phyloP scores from a whole-genome alignment of 2,888 invertebrate genomes.

The Drosophila prostipennis region DNA sequence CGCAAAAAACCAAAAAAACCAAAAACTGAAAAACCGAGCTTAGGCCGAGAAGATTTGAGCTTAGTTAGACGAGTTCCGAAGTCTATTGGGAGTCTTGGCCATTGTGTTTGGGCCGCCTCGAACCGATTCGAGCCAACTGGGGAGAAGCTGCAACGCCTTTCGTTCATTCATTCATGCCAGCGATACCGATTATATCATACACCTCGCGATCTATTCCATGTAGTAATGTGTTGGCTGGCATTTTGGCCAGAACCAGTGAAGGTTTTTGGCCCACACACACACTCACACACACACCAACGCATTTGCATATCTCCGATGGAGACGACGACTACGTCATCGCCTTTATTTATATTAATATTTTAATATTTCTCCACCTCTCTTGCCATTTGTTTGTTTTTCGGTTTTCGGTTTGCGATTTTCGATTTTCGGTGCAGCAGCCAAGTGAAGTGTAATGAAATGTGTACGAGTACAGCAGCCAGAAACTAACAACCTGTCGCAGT shows the following conservation, averaged over 20 bases:
- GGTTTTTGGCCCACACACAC: constrained; percentile 50
- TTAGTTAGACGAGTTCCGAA: constrained; percentile 40
- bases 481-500: constrained; percentile 77
- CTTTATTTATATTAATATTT: constrained; percentile 34
- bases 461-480: constrained; percentile 58
- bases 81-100: constrained; percentile 22
- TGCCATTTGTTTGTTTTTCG: constrained; percentile 26
- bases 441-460: constrained; percentile 73
- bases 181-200: constrained; percentile 73
- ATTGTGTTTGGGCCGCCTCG: constrained; percentile 31
- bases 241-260: constrained; percentile 69
- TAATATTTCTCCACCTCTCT: constrained; percentile 20
- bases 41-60: constrained; percentile 38
- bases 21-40: constrained; percentile 4
- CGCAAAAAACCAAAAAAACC: constrained; percentile 8
- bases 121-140: constrained; percentile 38
- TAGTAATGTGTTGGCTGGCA: constrained; percentile 64
- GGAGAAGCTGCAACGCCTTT: constrained; percentile 76
- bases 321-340: constrained; percentile 56
- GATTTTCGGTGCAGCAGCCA: constrained; percentile 43
- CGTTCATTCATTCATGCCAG: constrained; percentile 63
- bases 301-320: constrained; percentile 37
- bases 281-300: constrained; percentile 42
- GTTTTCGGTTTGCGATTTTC: constrained; percentile 14
- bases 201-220: constrained; percentile 5